phyloP scores from a whole-genome alignment of 1,140 invertebrate genomes.

The Argopecten irradians region DNA sequence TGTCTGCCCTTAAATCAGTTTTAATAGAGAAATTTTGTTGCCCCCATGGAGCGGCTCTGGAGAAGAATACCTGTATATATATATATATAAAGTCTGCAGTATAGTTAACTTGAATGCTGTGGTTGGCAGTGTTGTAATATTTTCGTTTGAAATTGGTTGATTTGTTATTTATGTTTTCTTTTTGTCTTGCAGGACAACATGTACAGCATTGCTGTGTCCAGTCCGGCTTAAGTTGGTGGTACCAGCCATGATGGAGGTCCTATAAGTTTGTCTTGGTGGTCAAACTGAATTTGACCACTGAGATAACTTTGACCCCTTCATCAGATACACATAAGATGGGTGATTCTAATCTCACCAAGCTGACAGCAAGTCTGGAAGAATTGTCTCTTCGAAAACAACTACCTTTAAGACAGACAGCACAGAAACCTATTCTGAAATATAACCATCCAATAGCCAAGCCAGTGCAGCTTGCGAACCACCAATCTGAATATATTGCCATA shows the following conservation, averaged over 20 bases:
- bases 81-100: too few species aligned
- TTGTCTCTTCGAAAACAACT: constrained; percentile 70
- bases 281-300: constrained; percentile 29
- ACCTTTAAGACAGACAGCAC: constrained; percentile 67
- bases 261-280: neutral
- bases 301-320: neutral
- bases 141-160: too few species aligned
- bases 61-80: too few species aligned
- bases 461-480: constrained; percentile 61
- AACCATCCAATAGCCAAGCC: constrained; percentile 62
- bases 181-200: neutral
- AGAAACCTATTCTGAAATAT: constrained; percentile 71
- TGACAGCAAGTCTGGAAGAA: constrained; percentile 67
- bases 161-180: neutral
- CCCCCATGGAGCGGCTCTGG: too few species aligned
- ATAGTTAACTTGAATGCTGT: too few species aligned
- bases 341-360: constrained; percentile 57
- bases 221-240: neutral
- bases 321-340: constrained; percentile 50
- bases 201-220: neutral
- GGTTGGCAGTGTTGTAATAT: too few species aligned
- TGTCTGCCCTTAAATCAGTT: too few species aligned
- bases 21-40: too few species aligned
- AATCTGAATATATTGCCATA: constrained; percentile 32
- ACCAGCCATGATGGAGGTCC: neutral